phyloP scores from a whole-genome alignment of 2,797 vertebrate species.

The Leontocebus nigricollis region DNA sequence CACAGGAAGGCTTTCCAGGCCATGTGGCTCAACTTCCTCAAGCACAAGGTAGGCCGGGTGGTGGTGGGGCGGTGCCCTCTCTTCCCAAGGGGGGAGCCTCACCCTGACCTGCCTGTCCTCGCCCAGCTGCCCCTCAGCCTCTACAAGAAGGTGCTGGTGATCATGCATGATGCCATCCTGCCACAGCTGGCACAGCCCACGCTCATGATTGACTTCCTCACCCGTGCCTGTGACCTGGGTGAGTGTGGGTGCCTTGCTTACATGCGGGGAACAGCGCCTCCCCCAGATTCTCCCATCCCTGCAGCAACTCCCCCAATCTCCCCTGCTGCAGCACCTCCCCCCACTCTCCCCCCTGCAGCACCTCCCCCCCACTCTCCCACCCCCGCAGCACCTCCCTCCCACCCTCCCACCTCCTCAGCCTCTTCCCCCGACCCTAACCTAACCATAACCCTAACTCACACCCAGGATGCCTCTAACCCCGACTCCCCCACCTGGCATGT shows the following conservation, averaged over 20 bases:
- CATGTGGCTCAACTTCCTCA: constrained; percentile 96
- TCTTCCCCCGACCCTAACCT: too few relatives aligned
- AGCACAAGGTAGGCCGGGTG: constrained; percentile 88
- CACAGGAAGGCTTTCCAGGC: constrained; percentile 92
- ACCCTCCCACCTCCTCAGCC: too few relatives aligned
- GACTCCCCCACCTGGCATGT: background rate
- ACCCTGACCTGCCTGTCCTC: background rate
- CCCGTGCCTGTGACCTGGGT: constrained; percentile 94
- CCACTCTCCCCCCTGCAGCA: rapidly evolving
- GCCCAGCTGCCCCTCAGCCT: constrained; percentile 91
- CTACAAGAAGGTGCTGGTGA: constrained; percentile 95
- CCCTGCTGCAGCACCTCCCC: rapidly evolving
- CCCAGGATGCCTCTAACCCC: too few relatives aligned
- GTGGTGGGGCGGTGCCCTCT: rapidly evolving
- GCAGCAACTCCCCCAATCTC: too few relatives aligned
- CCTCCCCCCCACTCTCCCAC: too few relatives aligned
- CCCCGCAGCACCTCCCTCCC: rapidly evolving
- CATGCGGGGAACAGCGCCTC: too few relatives aligned
- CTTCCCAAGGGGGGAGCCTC: rapidly evolving
- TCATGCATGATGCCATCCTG: constrained; percentile 93
- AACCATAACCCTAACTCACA: too few relatives aligned
- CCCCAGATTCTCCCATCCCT: rapidly evolving
- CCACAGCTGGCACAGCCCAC: constrained; percentile 95
- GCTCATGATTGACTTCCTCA: constrained; percentile 97
- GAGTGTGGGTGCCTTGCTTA: rapidly evolving